Percentiles rank a stretch among this genome's conserved stretches.
Evolutionary conservation across 2,888 invertebrate genomes (phyloP).

Genomic region (Nematopogon swammerdamellus): DNA sequence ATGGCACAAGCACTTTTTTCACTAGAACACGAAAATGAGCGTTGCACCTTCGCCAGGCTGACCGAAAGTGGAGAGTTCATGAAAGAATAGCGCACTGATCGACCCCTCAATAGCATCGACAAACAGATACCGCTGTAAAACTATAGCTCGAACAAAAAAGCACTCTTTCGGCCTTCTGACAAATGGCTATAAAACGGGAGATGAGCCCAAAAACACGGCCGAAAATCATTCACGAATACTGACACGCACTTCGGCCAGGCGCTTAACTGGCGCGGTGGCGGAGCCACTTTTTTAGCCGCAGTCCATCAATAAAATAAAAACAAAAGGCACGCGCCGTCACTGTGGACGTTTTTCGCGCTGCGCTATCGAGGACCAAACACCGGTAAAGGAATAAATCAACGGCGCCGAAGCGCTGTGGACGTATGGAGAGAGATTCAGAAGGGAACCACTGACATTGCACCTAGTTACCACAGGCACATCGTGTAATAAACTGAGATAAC

Average conservation of each 20-base stretch:
- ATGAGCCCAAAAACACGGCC: conserved; percentile 32
- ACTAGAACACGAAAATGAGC: too few species aligned
- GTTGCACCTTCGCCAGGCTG: too few species aligned
- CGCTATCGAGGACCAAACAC: conserved; percentile 16
- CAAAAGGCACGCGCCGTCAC: conserved; percentile 48
- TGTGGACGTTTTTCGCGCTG: conserved; percentile 45
- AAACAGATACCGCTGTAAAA: not conserved
- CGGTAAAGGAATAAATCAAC: conserved; percentile 44
- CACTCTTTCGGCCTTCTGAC: conserved; percentile 46
- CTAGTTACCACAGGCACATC: too few species aligned
- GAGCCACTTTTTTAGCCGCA: conserved; percentile 42
- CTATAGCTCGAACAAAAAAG: not conserved
- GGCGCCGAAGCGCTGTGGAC: conserved; percentile 26
- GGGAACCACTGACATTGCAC: too few species aligned
- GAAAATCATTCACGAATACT: conserved; percentile 53
- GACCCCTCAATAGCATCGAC: not conserved
- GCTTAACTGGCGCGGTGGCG: conserved; percentile 26
- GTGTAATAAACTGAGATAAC: too few species aligned
- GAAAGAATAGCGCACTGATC: too few species aligned
- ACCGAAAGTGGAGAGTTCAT: too few species aligned
- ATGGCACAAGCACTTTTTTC: too few species aligned
- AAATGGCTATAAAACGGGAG: conserved; percentile 50
- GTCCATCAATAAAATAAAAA: conserved; percentile 45
- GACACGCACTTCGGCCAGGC: conserved; percentile 25
- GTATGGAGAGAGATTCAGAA: conserved; percentile 39